Evolutionary conservation across 1,140 invertebrate species (phyloP), one percentile per base, ranked within the genome.

Genomic region (Drosophila sproati): DNA sequence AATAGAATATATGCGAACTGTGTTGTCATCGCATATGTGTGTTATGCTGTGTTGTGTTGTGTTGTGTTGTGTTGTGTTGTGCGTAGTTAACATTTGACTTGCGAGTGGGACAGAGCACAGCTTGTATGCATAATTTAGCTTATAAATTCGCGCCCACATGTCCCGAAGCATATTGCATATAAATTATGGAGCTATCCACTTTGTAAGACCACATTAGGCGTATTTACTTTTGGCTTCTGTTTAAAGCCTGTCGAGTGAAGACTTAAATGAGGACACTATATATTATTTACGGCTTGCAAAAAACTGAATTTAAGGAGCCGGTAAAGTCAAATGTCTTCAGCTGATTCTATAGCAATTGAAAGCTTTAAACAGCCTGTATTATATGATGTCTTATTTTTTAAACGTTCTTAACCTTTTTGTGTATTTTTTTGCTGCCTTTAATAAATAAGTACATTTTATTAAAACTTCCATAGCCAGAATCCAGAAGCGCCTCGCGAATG

Each of bases 121-220:
- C 54, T 43, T 43, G 39, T 43, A 61, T 77, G 77, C 66, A 82
- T 82, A 88, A 68, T 69, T 74, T 63, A 64, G 77, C 51, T 50
- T 37, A 41, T 52, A 50, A 50, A 54, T 55, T 37, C 31, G 32
- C 45, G 32, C 39, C 5, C 39, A 72, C 64, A 62, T 67, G 75
- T 39, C 47, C 29, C 74, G 10, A 1, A 66, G 71, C 76, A 80
- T 67, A 43, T 43, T 43, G 64, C 35, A 78, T 79, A 73, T 78
- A 71, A 81, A 85, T 72, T 82, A 82, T 87, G 79, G 78, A 86
- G 28, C 6, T 56, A 29, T 6, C 37, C n/a, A 6, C 10, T 54
- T 56, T 37, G 37, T 20, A 5, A 12, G 6, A 7, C 20, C n/a
- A 52, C 31, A 35, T 12, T 2, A 52, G 20, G 10, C n/a, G 3